Evolutionary conservation across 23 tunicate species (phyloP).

Genomic region (Oikopleura dioica): DNA sequence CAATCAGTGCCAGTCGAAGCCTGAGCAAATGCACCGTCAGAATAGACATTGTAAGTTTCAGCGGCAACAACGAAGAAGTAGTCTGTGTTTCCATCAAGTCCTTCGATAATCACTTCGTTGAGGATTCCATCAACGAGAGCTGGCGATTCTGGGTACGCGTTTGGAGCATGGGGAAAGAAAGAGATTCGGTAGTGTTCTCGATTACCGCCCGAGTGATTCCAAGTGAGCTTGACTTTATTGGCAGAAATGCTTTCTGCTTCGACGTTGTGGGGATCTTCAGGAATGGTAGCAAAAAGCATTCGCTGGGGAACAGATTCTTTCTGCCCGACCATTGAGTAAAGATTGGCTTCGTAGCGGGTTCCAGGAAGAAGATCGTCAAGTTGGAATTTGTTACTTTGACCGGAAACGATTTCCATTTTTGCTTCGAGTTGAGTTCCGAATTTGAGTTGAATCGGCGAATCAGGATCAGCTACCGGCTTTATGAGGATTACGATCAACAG

Average conservation of each 20-base stretch:
- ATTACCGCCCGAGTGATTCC: neutral
- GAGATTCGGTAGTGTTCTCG: constrained; percentile 8
- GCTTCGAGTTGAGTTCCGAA: neutral
- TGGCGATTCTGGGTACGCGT: neutral
- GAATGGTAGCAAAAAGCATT: neutral
- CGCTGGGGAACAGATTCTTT: constrained; percentile 8
- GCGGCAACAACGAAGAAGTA: neutral
- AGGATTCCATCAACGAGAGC: neutral
- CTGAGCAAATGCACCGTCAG: neutral
- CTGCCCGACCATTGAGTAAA: neutral
- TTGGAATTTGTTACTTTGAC: neutral
- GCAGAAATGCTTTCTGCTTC: neutral
- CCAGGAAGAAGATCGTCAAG: neutral
- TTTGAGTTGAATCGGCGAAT: constrained; percentile 1
- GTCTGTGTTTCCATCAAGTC: constrained; percentile 11
- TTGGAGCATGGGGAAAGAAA: neutral
- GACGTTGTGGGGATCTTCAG: constrained; percentile 9
- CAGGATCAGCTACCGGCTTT: neutral
- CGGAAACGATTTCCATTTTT: neutral
- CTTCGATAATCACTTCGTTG: neutral
- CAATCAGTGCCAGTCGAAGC: constrained; percentile 12
- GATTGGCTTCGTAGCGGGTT: neutral
- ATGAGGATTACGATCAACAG: too few species aligned
- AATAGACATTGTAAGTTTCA: neutral
- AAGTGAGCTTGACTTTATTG: neutral